These are phyloP conservation scores for Charadrius vociferus DNA, from an alignment of 2,113 vertebrate genomes.

Conservation along the genomic window DNA sequence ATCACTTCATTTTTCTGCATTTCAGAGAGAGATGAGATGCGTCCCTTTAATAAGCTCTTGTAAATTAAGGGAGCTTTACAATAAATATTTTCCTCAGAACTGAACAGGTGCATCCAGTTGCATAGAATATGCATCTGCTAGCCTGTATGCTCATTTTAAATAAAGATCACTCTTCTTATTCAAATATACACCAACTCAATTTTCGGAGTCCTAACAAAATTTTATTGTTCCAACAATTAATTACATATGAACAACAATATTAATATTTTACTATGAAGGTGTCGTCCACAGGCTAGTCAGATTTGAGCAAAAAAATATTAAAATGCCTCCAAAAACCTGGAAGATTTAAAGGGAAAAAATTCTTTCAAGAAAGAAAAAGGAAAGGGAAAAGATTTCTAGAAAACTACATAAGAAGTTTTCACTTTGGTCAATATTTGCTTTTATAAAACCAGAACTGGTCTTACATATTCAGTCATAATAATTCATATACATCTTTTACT, in stretches of 20 bases:
- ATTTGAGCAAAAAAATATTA: neutral
- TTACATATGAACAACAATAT: neutral
- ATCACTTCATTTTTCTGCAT: neutral
- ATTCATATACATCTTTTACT: neutral
- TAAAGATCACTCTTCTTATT: neutral
- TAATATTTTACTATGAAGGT: neutral
- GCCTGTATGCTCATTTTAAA: neutral
- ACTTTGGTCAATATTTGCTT: fast-evolving
- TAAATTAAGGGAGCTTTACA: neutral
- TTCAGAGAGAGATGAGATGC: neutral
- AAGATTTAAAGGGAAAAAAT: neutral
- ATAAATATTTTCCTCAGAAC: neutral
- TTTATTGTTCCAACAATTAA: neutral
- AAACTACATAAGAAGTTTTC: neutral
- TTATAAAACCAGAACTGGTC: neutral
- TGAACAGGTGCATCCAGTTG: fast-evolving
- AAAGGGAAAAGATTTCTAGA: too few relatives aligned
- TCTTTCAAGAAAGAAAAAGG: neutral
- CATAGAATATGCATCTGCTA: neutral
- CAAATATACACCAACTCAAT: neutral
- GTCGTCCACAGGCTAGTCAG: neutral
- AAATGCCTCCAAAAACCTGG: neutral
- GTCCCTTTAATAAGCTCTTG: neutral
- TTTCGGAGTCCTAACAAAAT: neutral
- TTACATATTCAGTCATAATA: neutral